Base-by-base conservation (phyloP, 2,113 vertebrate species). In the Rhinolophus ferrumequinum region DNA sequence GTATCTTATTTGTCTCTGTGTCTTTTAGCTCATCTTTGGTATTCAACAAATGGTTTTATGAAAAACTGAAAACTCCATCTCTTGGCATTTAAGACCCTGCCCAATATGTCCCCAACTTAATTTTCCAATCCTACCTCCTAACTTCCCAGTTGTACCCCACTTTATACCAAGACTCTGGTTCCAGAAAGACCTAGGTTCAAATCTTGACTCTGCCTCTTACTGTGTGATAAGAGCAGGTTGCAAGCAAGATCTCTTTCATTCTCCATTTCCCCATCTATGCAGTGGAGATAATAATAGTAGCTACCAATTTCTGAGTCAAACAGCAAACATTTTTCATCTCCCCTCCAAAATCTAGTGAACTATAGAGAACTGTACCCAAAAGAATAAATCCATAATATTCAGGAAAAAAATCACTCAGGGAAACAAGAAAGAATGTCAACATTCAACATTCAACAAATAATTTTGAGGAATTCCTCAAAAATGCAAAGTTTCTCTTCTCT, bases 1-100 rank as follows among this genome's bases (percentile, higher is more conserved):
- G 41, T 35, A 18, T 90, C 30, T 90, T 70, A 35, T 0, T 84
- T 76, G 41, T 54, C 35, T 81, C 77, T 70, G 8, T 54, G 58
- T 84, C 56, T 82, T 80, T 94, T 76, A 56, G n/a, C 41, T 50
- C 47, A 50, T 8, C 38, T 85, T 82, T 54, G 9, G 22, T 76
- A 41, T 60, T 88, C 22, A 73, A 41, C 28, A 88, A 70, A 87
- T 19, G 56, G 50, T 70, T 95, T 95, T 80, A 96, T 18, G 50
- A 67, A 89, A 72, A 77, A 35, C 28, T 81, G 54, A 64, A 76
- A 90, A 93, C 52, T 80, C 28, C 10, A 38, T 62, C 41, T 72
- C 16, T 44, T 50, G 9, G 28, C 64, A 64, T 58, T 83, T 14
- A 93, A 87, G 73, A 26, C 8, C 35, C 54, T 84, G 66, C 2